These are phyloP conservation scores for Megathymus violae DNA, from an alignment of 1,140 invertebrate species.

Conservation along the genomic window DNA sequence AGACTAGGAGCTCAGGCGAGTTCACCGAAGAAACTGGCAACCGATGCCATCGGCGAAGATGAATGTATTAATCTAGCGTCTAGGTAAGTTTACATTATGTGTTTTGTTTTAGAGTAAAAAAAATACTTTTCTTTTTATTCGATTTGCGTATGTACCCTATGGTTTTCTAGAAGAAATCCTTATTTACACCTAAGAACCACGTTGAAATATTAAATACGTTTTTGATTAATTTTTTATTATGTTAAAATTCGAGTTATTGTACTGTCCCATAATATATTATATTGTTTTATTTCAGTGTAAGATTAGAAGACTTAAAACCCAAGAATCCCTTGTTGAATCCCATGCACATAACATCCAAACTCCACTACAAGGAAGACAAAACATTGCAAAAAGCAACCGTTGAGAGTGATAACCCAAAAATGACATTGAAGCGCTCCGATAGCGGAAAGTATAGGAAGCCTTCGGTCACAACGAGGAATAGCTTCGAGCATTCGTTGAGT, in stretches of 20 bases:
- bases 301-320: constrained; percentile 85
- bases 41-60: constrained; percentile 47
- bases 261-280: no score
- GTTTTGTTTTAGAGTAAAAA: no score
- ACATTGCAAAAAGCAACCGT: constrained; percentile 87
- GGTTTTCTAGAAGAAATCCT: no score
- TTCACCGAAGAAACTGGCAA: constrained; percentile 60
- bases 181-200: no score
- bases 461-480: constrained; percentile 80
- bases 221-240: constrained; percentile 12
- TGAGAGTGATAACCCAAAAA: constrained; percentile 85
- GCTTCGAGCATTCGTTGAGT: constrained; percentile 86
- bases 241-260: no score
- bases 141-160: no score
- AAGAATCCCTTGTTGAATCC: constrained; percentile 84
- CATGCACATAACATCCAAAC: constrained; percentile 87
- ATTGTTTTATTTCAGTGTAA: constrained; percentile 81
- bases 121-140: no score
- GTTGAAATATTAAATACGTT: no score
- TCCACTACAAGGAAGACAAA: constrained; percentile 92
- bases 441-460: constrained; percentile 85
- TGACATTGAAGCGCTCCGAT: constrained; percentile 85
- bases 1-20: constrained; percentile 62
- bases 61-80: constrained; percentile 65
- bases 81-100: constrained; percentile 72